Percentiles rank a stretch among this genome's conserved stretches.
Conservation (phyloP, 2,113 vertebrate genomes). For the Ceyx melanurus region DNA sequence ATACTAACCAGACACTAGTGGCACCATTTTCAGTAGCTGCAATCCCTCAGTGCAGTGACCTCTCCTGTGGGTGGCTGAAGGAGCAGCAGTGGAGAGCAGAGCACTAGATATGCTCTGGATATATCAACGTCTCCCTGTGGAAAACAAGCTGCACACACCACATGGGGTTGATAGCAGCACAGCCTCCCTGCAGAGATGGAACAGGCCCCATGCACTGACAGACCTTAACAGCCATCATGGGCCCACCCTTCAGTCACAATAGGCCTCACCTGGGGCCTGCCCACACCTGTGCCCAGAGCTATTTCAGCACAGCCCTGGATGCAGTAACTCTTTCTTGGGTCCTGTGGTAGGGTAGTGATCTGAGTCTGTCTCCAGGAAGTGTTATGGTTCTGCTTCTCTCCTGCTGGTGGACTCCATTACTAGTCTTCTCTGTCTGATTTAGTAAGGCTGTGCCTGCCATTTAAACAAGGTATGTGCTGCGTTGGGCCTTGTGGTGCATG, state of each 20-base stretch:
- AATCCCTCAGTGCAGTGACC: fast-evolving
- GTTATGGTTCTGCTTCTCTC: fast-evolving
- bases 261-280: neutral
- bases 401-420: fast-evolving
- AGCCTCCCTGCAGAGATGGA: fast-evolving
- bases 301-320: neutral
- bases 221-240: neutral
- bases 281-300: fast-evolving
- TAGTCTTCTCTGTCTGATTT: fast-evolving
- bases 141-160: neutral
- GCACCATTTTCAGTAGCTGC: neutral
- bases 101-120: fast-evolving
- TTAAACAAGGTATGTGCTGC: fast-evolving
- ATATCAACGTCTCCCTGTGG: fast-evolving
- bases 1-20: fast-evolving
- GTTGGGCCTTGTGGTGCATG: fast-evolving
- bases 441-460: fast-evolving
- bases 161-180: fast-evolving
- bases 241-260: no score
- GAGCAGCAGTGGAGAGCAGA: fast-evolving
- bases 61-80: fast-evolving
- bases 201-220: no score
- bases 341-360: fast-evolving
- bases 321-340: fast-evolving
- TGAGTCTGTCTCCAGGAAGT: fast-evolving